These are phyloP conservation scores for Amblyopsis hoosieri DNA, from an alignment of 2,797 vertebrate genomes.

Conservation along the genomic window DNA sequence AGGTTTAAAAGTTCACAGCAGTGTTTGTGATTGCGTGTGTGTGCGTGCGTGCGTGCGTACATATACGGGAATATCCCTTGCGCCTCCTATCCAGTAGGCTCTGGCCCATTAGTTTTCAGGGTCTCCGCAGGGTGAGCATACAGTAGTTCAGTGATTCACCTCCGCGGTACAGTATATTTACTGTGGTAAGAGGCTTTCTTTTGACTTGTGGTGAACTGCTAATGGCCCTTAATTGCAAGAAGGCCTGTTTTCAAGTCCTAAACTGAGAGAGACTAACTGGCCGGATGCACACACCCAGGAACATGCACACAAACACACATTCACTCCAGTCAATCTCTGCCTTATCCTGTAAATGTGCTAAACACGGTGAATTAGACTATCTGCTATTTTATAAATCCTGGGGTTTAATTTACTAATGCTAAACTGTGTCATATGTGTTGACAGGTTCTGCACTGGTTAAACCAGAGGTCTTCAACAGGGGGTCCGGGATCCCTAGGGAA, in stretches of 20 bases:
- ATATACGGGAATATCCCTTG: constrained; percentile 6
- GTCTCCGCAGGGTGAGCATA: constrained; percentile 53
- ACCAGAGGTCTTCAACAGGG: too few relatives aligned
- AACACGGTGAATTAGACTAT: constrained; percentile 44
- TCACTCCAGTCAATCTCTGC: constrained; percentile 53
- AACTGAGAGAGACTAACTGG: constrained; percentile 61
- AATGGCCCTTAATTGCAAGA: constrained; percentile 73
- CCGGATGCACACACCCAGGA: constrained; percentile 19
- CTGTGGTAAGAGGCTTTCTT: constrained; percentile 56
- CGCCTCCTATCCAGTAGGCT: constrained; percentile 53
- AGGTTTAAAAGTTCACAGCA: constrained; percentile 74
- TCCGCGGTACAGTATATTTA: constrained; percentile 59
- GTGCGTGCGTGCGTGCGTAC: constrained; percentile 14
- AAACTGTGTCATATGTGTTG: neutral
- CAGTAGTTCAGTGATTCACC: constrained; percentile 66
- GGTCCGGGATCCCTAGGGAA: too few relatives aligned
- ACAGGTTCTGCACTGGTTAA: too few relatives aligned
- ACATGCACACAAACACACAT: constrained; percentile 8
- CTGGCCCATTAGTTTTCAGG: constrained; percentile 71
- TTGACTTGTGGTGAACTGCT: constrained; percentile 66
- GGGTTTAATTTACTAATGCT: neutral
- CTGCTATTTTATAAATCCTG: constrained; percentile 20
- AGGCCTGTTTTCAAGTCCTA: constrained; percentile 56
- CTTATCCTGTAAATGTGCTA: constrained; percentile 19
- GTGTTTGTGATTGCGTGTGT: constrained; percentile 35